Percentiles rank a stretch among this genome's conserved stretches.
Evolutionary conservation across 2,888 invertebrate species (phyloP).

Genomic region (Harpalus rubripes): DNA sequence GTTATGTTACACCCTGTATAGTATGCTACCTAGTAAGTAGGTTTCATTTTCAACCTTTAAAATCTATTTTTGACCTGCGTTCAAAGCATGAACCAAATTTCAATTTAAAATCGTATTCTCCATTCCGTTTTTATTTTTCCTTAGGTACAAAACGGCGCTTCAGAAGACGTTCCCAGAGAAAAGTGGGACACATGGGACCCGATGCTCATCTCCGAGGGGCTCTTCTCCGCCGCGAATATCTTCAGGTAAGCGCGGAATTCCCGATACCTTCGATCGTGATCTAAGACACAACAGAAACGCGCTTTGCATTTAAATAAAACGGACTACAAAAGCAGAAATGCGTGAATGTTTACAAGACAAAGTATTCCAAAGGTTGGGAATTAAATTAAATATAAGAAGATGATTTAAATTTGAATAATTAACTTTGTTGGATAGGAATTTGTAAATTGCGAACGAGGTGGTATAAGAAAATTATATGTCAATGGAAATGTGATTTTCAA

Average conservation of each 20-base stretch:
- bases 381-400: constrained; percentile 1
- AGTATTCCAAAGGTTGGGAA: background rate
- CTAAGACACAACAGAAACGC: background rate
- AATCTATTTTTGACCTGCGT: constrained; percentile 11
- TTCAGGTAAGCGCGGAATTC: constrained; percentile 81
- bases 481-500: no score
- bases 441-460: background rate
- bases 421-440: background rate
- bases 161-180: constrained; percentile 86
- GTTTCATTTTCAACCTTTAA: background rate
- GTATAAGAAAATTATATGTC: no score
- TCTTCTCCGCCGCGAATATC: constrained; percentile 99
- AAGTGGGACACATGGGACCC: constrained; percentile 99
- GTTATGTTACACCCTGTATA: no score
- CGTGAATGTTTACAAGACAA: constrained; percentile 2
- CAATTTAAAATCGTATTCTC: constrained; percentile 55
- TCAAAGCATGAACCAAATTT: constrained; percentile 59
- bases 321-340: background rate
- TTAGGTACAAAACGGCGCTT: constrained; percentile 87
- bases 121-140: constrained; percentile 68
- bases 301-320: constrained; percentile 65
- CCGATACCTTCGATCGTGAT: background rate
- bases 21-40: no score
- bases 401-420: constrained; percentile 4
- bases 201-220: constrained; percentile 96